Conservation (phyloP, 2,113 vertebrate species). For the Stegastes partitus region DNA sequence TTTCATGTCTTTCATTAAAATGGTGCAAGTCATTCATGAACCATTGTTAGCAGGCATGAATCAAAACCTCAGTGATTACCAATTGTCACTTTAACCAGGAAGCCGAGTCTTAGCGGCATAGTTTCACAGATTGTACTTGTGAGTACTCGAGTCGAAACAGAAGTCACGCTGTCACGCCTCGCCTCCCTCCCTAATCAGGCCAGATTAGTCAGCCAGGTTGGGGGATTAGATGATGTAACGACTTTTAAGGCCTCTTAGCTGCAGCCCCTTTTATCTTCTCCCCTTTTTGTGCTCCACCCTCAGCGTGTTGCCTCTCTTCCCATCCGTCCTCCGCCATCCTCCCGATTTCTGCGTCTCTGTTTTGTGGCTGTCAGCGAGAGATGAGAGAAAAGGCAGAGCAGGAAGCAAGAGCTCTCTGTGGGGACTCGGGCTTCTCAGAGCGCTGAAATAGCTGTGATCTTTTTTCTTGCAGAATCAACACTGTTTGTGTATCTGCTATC, state of each 20-base stretch:
- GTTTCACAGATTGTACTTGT: slow-evolving; percentile 3
- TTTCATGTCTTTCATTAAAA: too few species aligned
- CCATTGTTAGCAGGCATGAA: not conserved
- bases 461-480: slow-evolving; percentile 51
- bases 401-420: slow-evolving; percentile 33
- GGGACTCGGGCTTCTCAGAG: slow-evolving; percentile 45
- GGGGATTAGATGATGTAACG: slow-evolving; percentile 52
- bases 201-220: slow-evolving; percentile 37
- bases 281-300: slow-evolving; percentile 27
- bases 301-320: slow-evolving; percentile 9
- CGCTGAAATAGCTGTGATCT: slow-evolving; percentile 58
- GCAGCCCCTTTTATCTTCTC: slow-evolving; percentile 39
- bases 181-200: slow-evolving; percentile 8
- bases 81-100: slow-evolving; percentile 12
- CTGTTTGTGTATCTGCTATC: slow-evolving; percentile 31
- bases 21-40: too few species aligned
- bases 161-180: not conserved
- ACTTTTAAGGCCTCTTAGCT: slow-evolving; percentile 44
- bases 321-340: slow-evolving; percentile 34
- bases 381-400: slow-evolving; percentile 43
- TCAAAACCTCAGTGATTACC: not conserved
- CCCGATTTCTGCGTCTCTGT: slow-evolving; percentile 25
- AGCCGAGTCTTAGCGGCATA: slow-evolving; percentile 27
- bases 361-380: slow-evolving; percentile 58
- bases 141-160: not conserved